A percentile compares a stretch with the other conserved stretches of the same genome.
These are phyloP conservation scores for Phoebastria nigripes DNA, from an alignment of 2,797 vertebrate species.

Conservation along the genomic window DNA sequence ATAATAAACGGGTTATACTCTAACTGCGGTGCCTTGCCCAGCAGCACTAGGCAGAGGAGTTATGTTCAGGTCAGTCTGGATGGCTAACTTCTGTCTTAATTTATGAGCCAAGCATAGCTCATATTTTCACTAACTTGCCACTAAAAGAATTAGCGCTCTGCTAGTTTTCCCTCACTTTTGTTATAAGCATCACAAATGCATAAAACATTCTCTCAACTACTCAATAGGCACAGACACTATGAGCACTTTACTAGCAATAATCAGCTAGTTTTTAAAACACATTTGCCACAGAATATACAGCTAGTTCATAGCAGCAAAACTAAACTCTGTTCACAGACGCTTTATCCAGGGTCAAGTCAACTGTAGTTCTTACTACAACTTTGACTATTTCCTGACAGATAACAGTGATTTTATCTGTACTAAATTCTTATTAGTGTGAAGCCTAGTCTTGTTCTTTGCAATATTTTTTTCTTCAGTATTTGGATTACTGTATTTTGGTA, in stretches of 20 bases:
- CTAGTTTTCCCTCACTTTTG: neutral
- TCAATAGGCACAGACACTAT: neutral
- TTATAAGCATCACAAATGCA: neutral
- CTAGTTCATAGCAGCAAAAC: neutral
- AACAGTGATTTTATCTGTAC: slow-evolving; percentile 9
- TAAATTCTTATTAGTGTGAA: neutral
- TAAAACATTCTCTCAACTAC: neutral
- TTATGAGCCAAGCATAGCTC: neutral
- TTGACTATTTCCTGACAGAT: neutral
- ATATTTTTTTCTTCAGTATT: neutral
- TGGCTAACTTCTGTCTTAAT: neutral
- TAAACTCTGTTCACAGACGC: neutral
- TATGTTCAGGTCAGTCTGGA: neutral
- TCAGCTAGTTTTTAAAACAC: neutral
- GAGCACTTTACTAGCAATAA: neutral
- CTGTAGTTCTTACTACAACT: neutral
- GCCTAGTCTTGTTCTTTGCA: neutral
- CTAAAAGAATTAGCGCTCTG: neutral
- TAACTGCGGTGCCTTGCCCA: neutral
- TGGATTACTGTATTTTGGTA: neutral
- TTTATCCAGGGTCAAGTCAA: neutral
- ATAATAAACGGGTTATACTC: neutral
- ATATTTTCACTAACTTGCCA: neutral
- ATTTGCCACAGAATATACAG: neutral
- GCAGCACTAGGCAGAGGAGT: neutral